Conservation (phyloP, 2,888 invertebrate genomes). For the Trimorus sp. region DNA sequence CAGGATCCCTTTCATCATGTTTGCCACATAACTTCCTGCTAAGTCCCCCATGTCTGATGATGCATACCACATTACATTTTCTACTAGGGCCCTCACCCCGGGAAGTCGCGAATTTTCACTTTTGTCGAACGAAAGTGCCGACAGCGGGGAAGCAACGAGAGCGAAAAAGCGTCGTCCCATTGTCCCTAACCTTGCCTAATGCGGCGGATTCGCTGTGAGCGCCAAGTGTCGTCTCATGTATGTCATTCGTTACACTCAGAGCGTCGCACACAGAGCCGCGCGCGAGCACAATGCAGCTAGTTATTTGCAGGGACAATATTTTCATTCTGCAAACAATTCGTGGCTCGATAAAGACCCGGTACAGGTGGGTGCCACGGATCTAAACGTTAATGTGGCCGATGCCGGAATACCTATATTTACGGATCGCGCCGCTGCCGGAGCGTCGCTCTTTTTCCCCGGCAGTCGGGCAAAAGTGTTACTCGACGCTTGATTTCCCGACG, state of each 20-base stretch:
- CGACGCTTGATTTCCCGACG: conserved; percentile 60
- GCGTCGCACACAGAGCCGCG: conserved; percentile 22
- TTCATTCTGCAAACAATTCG: conserved; percentile 81
- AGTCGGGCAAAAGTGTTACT: conserved; percentile 53
- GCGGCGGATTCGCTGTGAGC: conserved; percentile 36
- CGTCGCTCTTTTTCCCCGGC: conserved; percentile 53
- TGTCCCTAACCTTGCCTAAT: conserved; percentile 41
- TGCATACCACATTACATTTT: too few relatives aligned
- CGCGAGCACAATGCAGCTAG: conserved; percentile 66
- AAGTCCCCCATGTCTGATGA: too few relatives aligned
- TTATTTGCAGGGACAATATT: conserved; percentile 81
- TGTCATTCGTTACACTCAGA: conserved; percentile 39
- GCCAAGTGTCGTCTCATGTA: conserved; percentile 46
- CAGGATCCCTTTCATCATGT: too few relatives aligned
- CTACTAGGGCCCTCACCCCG: too few relatives aligned
- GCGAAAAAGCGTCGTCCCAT: background rate
- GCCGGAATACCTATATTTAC: conserved; percentile 71
- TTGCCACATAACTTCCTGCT: too few relatives aligned
- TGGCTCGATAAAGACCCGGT: conserved; percentile 79
- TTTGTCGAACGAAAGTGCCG: too few relatives aligned
- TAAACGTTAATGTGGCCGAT: conserved; percentile 68
- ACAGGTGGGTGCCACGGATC: conserved; percentile 71
- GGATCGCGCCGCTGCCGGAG: conserved; percentile 67
- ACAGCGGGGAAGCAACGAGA: too few relatives aligned
- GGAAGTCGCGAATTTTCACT: too few relatives aligned